Conservation (phyloP, 2,113 vertebrate genomes). For the Gymnogyps californianus region DNA sequence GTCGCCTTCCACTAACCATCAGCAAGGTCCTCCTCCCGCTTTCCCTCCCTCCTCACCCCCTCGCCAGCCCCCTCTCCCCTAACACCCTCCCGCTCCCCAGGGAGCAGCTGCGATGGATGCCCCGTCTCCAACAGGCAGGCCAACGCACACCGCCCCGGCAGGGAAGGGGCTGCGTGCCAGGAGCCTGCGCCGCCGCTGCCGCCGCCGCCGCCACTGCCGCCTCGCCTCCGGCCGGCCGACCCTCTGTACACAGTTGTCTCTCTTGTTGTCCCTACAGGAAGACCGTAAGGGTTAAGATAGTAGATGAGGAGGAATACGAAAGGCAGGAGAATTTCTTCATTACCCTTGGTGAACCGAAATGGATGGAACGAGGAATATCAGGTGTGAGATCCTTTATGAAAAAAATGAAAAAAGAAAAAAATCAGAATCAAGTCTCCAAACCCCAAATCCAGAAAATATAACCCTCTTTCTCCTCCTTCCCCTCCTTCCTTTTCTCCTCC, state of each 20-base stretch:
- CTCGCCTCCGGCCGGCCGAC: constrained; percentile 27
- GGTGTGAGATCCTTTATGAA: constrained; percentile 81
- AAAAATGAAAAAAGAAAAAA: constrained; percentile 26
- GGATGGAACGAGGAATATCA: constrained; percentile 90
- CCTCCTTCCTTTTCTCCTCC: constrained; percentile 57
- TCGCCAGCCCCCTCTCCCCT: neutral
- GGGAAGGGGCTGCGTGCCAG: constrained; percentile 58
- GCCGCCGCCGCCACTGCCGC: constrained; percentile 6
- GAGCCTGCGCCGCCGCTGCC: constrained; percentile 1
- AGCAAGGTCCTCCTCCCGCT: constrained; percentile 21
- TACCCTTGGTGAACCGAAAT: constrained; percentile 96
- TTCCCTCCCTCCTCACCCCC: constrained; percentile 19
- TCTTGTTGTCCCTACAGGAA: constrained; percentile 91
- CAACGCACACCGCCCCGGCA: neutral
- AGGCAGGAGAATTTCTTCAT: constrained; percentile 99
- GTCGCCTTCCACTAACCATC: constrained; percentile 67
- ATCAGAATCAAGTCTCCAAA: constrained; percentile 24
- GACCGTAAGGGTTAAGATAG: constrained; percentile 96
- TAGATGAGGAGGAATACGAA: constrained; percentile 99
- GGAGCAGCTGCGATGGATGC: constrained; percentile 56
- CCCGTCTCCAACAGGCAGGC: constrained; percentile 23
- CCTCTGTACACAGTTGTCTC: constrained; percentile 75
- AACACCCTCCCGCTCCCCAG: constrained; percentile 27
- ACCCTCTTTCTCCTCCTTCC: constrained; percentile 24
- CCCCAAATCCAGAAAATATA: constrained; percentile 35